These are phyloP conservation scores for Noctuana brunneofusca DNA, from an alignment of 2,888 invertebrate species.

Conservation along the genomic window DNA sequence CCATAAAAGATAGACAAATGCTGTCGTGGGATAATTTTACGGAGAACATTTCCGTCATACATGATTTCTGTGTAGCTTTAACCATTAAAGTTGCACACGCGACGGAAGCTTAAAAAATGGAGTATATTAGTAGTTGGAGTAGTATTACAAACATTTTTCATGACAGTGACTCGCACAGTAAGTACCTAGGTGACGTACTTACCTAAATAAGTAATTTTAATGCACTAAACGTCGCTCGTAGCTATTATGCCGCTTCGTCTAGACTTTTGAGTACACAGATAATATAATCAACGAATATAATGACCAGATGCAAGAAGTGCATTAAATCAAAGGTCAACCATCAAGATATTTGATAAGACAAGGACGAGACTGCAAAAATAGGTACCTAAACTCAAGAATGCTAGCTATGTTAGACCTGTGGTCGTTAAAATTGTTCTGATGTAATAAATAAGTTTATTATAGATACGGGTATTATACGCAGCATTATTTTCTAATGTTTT, in stretches of 20 bases:
- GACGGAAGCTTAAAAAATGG: too few species aligned
- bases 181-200: neutral
- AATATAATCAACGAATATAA: slow-evolving; percentile 3
- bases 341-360: neutral
- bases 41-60: too few species aligned
- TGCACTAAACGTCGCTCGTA: neutral
- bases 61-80: too few species aligned
- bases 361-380: neutral
- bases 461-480: neutral
- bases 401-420: neutral
- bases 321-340: neutral
- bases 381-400: neutral
- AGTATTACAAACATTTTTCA: too few species aligned
- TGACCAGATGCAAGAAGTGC: slow-evolving; percentile 3
- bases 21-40: too few species aligned
- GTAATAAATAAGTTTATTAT: neutral
- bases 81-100: too few species aligned
- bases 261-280: neutral
- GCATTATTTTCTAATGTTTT: neutral
- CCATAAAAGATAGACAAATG: too few species aligned
- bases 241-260: neutral
- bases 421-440: neutral
- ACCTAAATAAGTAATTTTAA: neutral
- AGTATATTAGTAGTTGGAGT: too few species aligned
- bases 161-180: neutral